Evolutionary conservation across 2,888 invertebrate genomes (phyloP).

Genomic region (Synergus japonicus): DNA sequence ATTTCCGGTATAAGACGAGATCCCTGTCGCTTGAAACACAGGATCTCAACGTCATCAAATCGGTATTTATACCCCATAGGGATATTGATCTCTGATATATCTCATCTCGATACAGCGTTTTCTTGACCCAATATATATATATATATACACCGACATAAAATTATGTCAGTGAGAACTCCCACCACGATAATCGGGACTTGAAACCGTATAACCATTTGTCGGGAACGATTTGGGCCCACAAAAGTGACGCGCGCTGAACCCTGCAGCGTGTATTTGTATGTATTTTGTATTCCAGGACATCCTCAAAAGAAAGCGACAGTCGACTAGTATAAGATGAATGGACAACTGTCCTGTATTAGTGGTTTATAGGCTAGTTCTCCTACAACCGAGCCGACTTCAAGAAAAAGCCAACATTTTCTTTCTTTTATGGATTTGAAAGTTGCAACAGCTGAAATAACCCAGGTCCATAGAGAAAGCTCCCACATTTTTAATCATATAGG

Average conservation of each 20-base stretch:
- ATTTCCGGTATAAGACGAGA: conserved; percentile 13
- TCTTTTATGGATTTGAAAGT: conserved; percentile 36
- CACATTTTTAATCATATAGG: neutral
- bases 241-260: conserved; percentile 48
- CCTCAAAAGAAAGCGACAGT: conserved; percentile 48
- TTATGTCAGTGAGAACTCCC: conserved; percentile 37
- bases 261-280: conserved; percentile 13
- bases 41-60: conserved; percentile 14
- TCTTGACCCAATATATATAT: conserved; percentile 24
- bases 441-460: conserved; percentile 26
- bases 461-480: conserved; percentile 22
- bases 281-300: conserved; percentile 32
- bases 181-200: conserved; percentile 30
- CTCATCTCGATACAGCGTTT: conserved; percentile 49
- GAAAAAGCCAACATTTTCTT: conserved; percentile 43
- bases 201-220: conserved; percentile 52
- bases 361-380: conserved; percentile 62
- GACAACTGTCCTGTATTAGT: conserved; percentile 48
- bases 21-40: neutral
- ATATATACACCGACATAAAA: conserved; percentile 17
- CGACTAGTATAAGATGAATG: conserved; percentile 42
- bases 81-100: conserved; percentile 45
- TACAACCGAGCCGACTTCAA: conserved; percentile 31
- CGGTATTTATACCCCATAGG: conserved; percentile 25
- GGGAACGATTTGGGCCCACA: conserved; percentile 50